Evolutionary conservation across 1,140 invertebrate species (phyloP).

Genomic region (Campoletis sonorensis): DNA sequence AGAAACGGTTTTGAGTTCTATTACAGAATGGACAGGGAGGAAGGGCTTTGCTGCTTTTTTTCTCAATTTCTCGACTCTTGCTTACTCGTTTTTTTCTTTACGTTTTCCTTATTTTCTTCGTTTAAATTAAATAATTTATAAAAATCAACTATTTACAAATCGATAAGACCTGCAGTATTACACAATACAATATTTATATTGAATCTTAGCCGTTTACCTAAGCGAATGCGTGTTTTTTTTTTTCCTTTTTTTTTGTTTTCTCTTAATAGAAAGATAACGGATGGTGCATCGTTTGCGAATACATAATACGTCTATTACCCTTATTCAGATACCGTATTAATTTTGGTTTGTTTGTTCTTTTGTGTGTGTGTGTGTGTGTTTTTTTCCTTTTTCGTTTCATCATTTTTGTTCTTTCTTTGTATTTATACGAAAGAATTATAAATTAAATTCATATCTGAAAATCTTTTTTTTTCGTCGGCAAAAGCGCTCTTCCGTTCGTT

Average conservation of each 20-base stretch:
- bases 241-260: conserved; percentile 42
- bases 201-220: conserved; percentile 66
- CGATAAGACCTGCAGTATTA: conserved; percentile 71
- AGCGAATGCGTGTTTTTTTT: conserved; percentile 65
- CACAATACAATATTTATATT: conserved; percentile 60
- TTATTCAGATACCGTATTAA: conserved; percentile 57
- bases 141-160: conserved; percentile 75
- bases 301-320: conserved; percentile 64
- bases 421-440: conserved; percentile 65
- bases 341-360: conserved; percentile 58
- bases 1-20: too few relatives aligned
- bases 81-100: neutral
- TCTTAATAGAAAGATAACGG: conserved; percentile 50
- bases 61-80: neutral
- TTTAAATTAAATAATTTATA: conserved; percentile 74
- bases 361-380: neutral
- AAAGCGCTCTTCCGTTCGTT: conserved; percentile 68
- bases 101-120: conserved; percentile 25
- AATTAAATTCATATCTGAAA: conserved; percentile 65
- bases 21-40: neutral
- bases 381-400: too few relatives aligned
- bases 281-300: conserved; percentile 63
- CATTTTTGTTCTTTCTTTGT: neutral
- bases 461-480: conserved; percentile 66
- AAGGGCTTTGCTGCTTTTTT: neutral